These are phyloP conservation scores for Drosophila bifasciata DNA, from an alignment of 1,140 invertebrate species.

Conservation along the genomic window DNA sequence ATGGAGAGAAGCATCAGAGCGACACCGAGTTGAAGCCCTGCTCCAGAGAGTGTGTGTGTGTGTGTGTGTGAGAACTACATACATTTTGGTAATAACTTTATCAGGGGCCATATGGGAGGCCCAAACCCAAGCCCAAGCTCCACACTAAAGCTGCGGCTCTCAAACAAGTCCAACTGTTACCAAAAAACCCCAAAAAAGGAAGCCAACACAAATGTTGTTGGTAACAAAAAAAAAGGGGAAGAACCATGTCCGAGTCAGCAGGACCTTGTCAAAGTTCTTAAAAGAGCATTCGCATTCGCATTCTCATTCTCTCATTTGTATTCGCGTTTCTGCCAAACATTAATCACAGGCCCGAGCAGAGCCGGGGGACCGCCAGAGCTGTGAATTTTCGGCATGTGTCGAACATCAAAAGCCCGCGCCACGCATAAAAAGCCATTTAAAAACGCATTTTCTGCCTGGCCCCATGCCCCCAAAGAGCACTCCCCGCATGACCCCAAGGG, in stretches of 20 bases:
- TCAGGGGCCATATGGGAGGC: conserved; percentile 72
- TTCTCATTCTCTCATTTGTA: conserved; percentile 46
- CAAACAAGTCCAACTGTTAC: conserved; percentile 56
- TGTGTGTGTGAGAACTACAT: conserved; percentile 20
- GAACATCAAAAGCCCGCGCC: conserved; percentile 80
- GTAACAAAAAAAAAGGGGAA: conserved; percentile 45
- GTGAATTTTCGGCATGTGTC: conserved; percentile 79
- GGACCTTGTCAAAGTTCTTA: conserved; percentile 82
- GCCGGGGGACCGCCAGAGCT: conserved; percentile 57
- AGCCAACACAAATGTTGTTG: conserved; percentile 9
- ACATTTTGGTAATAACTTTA: conserved; percentile 78
- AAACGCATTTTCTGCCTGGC: conserved; percentile 78
- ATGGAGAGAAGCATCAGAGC: conserved; percentile 11
- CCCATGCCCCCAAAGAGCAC: conserved; percentile 27
- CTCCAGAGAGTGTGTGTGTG: conserved; percentile 7
- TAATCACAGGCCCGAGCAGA: conserved; percentile 62
- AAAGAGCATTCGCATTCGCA: conserved; percentile 60
- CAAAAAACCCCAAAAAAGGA: conserved; percentile 44
- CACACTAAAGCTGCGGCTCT: no score
- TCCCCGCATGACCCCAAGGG: conserved; percentile 52
- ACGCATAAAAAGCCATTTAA: conserved; percentile 83
- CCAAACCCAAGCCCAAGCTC: background rate
- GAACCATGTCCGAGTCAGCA: conserved; percentile 66
- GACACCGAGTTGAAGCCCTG: background rate
- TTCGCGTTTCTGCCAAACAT: conserved; percentile 78